A percentile compares a stretch with the other conserved stretches of the same genome.
These are phyloP conservation scores for Poeciliopsis turneri DNA, from an alignment of 2,797 vertebrate species.

Conservation along the genomic window DNA sequence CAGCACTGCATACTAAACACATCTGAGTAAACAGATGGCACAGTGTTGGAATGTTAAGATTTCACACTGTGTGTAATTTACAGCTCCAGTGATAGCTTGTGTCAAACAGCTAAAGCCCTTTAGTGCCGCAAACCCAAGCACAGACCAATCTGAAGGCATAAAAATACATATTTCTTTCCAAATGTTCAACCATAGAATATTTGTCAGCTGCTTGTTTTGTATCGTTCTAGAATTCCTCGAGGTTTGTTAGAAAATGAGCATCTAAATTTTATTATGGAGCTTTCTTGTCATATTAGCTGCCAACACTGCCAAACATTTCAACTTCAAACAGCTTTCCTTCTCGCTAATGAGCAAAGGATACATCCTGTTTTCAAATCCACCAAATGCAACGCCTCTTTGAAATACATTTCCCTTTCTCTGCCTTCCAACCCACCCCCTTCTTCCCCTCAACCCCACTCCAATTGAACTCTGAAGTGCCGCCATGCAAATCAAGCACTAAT, in stretches of 20 bases:
- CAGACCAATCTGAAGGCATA: slow-evolving; percentile 27
- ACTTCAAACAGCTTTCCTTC: slow-evolving; percentile 71
- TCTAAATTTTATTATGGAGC: slow-evolving; percentile 48
- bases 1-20: slow-evolving; percentile 40
- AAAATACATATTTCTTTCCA: slow-evolving; percentile 24
- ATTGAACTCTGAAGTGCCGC: slow-evolving; percentile 72
- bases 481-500: slow-evolving; percentile 71
- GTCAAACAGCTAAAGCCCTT: slow-evolving; percentile 38
- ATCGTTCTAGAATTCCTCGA: slow-evolving; percentile 39
- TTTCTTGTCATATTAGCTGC: slow-evolving; percentile 59
- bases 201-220: slow-evolving; percentile 26
- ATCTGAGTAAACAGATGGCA: slow-evolving; percentile 60
- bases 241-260: slow-evolving; percentile 41
- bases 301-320: slow-evolving; percentile 58
- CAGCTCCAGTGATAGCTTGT: slow-evolving; percentile 58
- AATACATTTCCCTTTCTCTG: slow-evolving; percentile 63
- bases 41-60: slow-evolving; percentile 52
- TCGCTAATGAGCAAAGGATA: slow-evolving; percentile 72
- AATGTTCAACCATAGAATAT: slow-evolving; percentile 44
- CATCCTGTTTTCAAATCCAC: slow-evolving; percentile 63
- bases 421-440: slow-evolving; percentile 57
- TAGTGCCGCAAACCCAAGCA: slow-evolving; percentile 34
- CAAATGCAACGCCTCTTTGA: slow-evolving; percentile 57
- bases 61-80: slow-evolving; percentile 74
- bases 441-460: slow-evolving; percentile 48